Percentiles rank a stretch among this genome's conserved stretches.
Evolutionary conservation across 2,888 invertebrate genomes (phyloP).

Genomic region (Euspilapteryx auroguttella): DNA sequence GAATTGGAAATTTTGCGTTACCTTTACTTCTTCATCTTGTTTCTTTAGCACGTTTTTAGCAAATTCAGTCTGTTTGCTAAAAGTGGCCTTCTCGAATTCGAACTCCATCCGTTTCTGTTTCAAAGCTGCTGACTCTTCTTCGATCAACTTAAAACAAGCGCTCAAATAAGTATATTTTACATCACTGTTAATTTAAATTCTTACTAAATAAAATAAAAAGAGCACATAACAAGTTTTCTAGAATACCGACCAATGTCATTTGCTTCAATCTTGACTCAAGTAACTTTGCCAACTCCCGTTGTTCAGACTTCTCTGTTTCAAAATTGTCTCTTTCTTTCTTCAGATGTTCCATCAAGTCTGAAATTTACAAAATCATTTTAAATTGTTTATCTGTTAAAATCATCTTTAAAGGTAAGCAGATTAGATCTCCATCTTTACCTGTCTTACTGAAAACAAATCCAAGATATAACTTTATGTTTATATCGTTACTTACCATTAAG

Average conservation of each 20-base stretch:
- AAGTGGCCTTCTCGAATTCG: constrained; percentile 63
- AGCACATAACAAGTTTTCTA: too few species aligned
- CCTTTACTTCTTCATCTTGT: constrained; percentile 64
- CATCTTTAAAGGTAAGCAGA: too few species aligned
- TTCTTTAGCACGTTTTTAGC: constrained; percentile 56
- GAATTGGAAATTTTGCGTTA: too few species aligned
- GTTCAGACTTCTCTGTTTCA: constrained; percentile 57
- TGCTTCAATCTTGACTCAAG: constrained; percentile 61
- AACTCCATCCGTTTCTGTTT: constrained; percentile 64
- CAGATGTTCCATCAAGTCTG: constrained; percentile 58
- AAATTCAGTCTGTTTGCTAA: constrained; percentile 63
- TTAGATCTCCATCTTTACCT: too few species aligned
- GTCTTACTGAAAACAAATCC: too few species aligned
- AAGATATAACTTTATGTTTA: too few species aligned
- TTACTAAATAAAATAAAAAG: too few species aligned
- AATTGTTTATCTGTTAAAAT: not conserved
- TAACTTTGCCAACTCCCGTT: constrained; percentile 50
- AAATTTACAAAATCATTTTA: constrained; percentile 8
- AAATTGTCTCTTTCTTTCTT: constrained; percentile 58
- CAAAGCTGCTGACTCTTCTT: constrained; percentile 39
- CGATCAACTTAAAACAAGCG: constrained; percentile 33
- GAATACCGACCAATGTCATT: constrained; percentile 56
- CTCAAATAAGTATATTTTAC: too few species aligned
- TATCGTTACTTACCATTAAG: constrained; percentile 46
- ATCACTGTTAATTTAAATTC: too few species aligned